phyloP scores from a whole-genome alignment of 2,113 vertebrate species.

The Rhinolophus sinicus region DNA sequence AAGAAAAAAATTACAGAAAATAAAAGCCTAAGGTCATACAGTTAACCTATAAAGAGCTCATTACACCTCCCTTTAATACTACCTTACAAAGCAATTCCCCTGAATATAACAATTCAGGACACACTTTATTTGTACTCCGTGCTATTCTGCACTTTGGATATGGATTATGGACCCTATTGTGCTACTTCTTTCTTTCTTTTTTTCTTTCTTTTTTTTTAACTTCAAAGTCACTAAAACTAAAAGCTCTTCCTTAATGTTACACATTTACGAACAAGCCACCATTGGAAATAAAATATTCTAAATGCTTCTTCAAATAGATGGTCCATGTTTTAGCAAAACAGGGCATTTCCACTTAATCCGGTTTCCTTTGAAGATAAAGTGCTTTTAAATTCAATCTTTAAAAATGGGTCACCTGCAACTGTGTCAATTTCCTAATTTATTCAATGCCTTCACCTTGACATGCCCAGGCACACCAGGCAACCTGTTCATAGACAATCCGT shows the following conservation, averaged over 20 bases:
- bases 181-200: background rate
- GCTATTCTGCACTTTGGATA: constrained; percentile 14
- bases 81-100: background rate
- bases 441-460: constrained; percentile 57
- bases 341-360: constrained; percentile 57
- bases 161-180: constrained; percentile 36
- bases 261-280: constrained; percentile 47
- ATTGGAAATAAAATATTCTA: constrained; percentile 64
- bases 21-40: constrained; percentile 17
- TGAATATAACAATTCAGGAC: background rate
- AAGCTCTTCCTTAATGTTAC: constrained; percentile 36
- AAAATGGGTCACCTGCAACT: constrained; percentile 69
- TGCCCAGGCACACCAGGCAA: background rate
- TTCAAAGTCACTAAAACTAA: constrained; percentile 69
- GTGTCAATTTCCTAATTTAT: constrained; percentile 65
- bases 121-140: constrained; percentile 38
- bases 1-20: constrained; percentile 19
- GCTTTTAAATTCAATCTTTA: constrained; percentile 59
- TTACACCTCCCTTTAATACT: background rate
- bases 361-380: constrained; percentile 58
- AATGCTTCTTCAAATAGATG: constrained; percentile 51
- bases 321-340: constrained; percentile 40
- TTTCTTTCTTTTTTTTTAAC: constrained; percentile 18
- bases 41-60: constrained; percentile 54
- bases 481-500: background rate